Conservation (phyloP, 2,113 vertebrate species). For the Paramisgurnus dabryanus region DNA sequence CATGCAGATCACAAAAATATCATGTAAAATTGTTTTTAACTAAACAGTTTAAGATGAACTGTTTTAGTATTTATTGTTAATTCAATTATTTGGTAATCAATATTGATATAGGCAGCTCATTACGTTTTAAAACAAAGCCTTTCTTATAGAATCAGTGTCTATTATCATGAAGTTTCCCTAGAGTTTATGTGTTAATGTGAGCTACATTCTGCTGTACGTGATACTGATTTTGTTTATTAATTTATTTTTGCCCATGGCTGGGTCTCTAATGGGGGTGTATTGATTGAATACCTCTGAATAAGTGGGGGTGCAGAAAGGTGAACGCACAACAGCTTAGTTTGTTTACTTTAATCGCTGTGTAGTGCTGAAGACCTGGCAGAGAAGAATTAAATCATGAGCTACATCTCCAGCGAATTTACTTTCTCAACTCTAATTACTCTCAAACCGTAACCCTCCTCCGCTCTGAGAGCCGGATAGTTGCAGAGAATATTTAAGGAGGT, state of each 20-base stretch:
- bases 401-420: slow-evolving; percentile 5
- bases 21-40: too few relatives aligned
- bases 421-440: slow-evolving; percentile 28
- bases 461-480: neutral
- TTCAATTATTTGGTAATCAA: too few relatives aligned
- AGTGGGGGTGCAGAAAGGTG: neutral
- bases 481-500: neutral
- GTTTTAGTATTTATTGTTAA: too few relatives aligned
- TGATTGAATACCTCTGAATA: neutral
- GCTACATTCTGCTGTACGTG: neutral
- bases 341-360: slow-evolving; percentile 6
- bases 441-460: neutral
- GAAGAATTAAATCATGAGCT: slow-evolving; percentile 13
- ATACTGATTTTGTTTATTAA: neutral
- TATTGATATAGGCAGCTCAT: too few relatives aligned
- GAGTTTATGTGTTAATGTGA: neutral
- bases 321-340: slow-evolving; percentile 10
- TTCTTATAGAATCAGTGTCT: neutral
- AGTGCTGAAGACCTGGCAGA: neutral
- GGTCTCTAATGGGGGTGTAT: slow-evolving; percentile 2
- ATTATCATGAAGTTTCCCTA: neutral
- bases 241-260: neutral
- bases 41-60: too few relatives aligned
- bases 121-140: too few relatives aligned
- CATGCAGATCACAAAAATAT: too few relatives aligned